Base-by-base conservation (phyloP, 2,888 invertebrate genomes). In the Pocota personata region DNA sequence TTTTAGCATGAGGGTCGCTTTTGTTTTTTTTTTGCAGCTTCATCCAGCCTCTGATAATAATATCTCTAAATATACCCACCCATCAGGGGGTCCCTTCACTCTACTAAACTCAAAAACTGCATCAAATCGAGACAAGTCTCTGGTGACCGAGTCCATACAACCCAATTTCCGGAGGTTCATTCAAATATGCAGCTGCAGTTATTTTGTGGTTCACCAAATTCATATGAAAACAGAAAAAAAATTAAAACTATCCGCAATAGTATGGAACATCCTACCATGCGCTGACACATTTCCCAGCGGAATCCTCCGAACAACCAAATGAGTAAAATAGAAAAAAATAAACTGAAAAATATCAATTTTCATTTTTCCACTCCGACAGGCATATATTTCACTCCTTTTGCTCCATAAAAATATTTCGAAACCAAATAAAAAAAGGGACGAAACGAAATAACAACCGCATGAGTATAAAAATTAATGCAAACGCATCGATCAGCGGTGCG, bases 191-290 rank as follows among this genome's bases (percentile, higher is more conserved):
- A 66, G 32, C 30, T 64, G 84, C 76, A 80, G 76, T 67, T 67
- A 82, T 86, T 86, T 86, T 82, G 86, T 71, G 86, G 86, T 82
- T 82, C 86, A 77, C 86, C 86, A 66, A 86, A 77, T 72, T 72
- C 57, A 71, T 77, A 62, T 72, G 14, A 50, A 72, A 82, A 48
- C 60, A 40, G n/a, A n/a, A n/a, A 19, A 62, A 72, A 75, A 57
- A 66, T 27, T 46, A 71, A 60, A 37, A 32, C 10, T 58, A 50
- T 21, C 10, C 27, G 21, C 52, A 32, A 19, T n/a, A n/a, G n/a
- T n/a, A n/a, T n/a, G n/a, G n/a, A n/a, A 43, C 60, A 67, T 48
- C 40, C 64, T 52, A 50, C 69, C 50, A 58, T 16, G 37, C 43
- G 71, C 66, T 86, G 86, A 72, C 77, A 82, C 71, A 72, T 76